These are phyloP conservation scores for Falco punctatus DNA, from an alignment of 2,113 vertebrate species.

Conservation along the genomic window DNA sequence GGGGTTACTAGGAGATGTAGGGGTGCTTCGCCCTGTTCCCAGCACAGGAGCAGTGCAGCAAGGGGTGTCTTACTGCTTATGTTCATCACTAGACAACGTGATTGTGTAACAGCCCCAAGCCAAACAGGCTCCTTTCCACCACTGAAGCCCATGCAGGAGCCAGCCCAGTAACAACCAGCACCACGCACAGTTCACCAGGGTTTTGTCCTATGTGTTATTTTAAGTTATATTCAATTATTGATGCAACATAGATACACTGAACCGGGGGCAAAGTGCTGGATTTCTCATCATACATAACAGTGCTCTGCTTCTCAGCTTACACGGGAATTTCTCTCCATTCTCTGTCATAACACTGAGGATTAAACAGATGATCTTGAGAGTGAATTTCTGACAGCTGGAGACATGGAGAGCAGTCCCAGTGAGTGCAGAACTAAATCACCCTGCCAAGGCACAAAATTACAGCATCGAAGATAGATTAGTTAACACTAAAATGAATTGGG, in stretches of 20 bases:
- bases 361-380: neutral
- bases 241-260: neutral
- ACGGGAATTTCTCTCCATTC: neutral
- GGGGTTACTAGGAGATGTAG: neutral
- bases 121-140: neutral
- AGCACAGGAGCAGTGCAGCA: fast-evolving
- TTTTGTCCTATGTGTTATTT: neutral
- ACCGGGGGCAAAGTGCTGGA: neutral
- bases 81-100: fast-evolving
- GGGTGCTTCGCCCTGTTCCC: neutral
- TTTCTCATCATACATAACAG: neutral
- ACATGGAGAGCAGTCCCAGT: neutral
- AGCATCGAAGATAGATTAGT: neutral
- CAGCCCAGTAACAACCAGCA: neutral
- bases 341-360: neutral
- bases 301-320: neutral
- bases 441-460: neutral
- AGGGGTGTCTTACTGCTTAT: too few relatives aligned
- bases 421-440: neutral
- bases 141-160: neutral
- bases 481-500: neutral
- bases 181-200: neutral
- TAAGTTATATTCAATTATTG: neutral
- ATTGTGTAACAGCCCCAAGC: too few relatives aligned
- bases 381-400: neutral